Percentiles rank a stretch among this genome's conserved stretches.
Conservation (phyloP, 2,797 vertebrate species). For the Neosilurus hyrtlii region DNA sequence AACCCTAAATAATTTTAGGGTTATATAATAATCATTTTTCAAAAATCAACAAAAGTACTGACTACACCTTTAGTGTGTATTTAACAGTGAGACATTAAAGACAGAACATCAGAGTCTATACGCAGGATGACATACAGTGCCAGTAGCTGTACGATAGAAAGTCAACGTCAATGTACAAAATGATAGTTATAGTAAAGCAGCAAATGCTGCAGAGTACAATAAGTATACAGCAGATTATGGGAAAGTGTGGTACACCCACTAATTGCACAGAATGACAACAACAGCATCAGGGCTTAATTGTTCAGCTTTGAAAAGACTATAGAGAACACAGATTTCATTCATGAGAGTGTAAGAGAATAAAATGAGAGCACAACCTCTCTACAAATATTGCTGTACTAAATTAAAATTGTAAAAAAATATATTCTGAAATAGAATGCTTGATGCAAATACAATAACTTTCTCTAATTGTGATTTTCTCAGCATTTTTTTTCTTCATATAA, state of each 20-base stretch:
- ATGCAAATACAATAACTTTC: background rate
- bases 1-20: background rate
- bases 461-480: background rate
- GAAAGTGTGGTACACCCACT: background rate
- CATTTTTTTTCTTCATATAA: background rate
- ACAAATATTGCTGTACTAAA: background rate
- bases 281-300: background rate
- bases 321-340: background rate
- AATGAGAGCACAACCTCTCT: background rate
- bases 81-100: background rate
- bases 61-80: background rate
- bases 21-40: background rate
- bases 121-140: background rate
- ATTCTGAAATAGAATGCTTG: background rate
- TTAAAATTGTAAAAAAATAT: background rate
- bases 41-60: background rate
- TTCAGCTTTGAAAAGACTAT: background rate
- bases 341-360: background rate
- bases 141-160: background rate
- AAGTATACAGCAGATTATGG: background rate
- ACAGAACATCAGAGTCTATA: background rate
- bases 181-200: background rate
- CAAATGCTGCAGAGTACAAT: background rate
- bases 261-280: background rate
- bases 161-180: background rate